A percentile compares a stretch with the other conserved stretches of the same genome.
Conservation (phyloP, 2,113 vertebrate genomes). For the Coryphaenoides rupestris region DNA sequence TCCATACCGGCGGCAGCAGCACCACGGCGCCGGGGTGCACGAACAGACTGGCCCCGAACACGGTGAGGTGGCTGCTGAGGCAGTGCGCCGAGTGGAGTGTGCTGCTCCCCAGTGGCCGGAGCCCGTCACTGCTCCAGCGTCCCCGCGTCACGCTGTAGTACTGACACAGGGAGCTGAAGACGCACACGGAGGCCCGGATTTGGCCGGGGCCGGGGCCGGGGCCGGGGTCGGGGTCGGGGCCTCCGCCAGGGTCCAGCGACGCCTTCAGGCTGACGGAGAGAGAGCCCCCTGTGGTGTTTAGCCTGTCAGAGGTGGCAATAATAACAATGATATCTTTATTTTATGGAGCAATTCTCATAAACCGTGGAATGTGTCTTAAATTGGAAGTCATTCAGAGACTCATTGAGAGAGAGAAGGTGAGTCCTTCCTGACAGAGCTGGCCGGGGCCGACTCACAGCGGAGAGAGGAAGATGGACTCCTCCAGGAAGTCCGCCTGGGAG, state of each 20-base stretch:
- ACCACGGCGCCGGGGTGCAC: slow-evolving; percentile 72
- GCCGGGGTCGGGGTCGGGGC: too few species aligned
- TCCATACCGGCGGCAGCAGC: slow-evolving; percentile 71
- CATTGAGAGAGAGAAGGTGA: background rate
- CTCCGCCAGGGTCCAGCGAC: slow-evolving; percentile 15
- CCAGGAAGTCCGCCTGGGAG: slow-evolving; percentile 19
- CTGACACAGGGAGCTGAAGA: slow-evolving; percentile 77
- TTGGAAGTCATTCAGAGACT: too few species aligned
- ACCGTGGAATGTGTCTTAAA: too few species aligned
- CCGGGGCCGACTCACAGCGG: slow-evolving; percentile 63
- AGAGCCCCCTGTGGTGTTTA: slow-evolving; percentile 43
- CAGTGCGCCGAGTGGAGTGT: slow-evolving; percentile 66
- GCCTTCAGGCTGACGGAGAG: slow-evolving; percentile 65
- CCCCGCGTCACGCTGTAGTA: slow-evolving; percentile 65
- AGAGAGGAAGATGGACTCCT: slow-evolving; percentile 71
- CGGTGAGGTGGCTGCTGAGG: slow-evolving; percentile 74
- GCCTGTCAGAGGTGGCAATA: slow-evolving; percentile 32
- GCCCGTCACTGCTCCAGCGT: slow-evolving; percentile 72
- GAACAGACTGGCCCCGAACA: slow-evolving; percentile 82
- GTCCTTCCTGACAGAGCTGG: too few species aligned
- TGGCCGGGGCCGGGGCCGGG: too few species aligned
- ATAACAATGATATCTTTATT: background rate
- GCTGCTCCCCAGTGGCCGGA: slow-evolving; percentile 68
- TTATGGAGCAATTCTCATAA: background rate
- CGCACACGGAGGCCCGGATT: slow-evolving; percentile 50